phyloP scores from a whole-genome alignment of 2,113 vertebrate genomes.

The Sporophila hypoxantha region DNA sequence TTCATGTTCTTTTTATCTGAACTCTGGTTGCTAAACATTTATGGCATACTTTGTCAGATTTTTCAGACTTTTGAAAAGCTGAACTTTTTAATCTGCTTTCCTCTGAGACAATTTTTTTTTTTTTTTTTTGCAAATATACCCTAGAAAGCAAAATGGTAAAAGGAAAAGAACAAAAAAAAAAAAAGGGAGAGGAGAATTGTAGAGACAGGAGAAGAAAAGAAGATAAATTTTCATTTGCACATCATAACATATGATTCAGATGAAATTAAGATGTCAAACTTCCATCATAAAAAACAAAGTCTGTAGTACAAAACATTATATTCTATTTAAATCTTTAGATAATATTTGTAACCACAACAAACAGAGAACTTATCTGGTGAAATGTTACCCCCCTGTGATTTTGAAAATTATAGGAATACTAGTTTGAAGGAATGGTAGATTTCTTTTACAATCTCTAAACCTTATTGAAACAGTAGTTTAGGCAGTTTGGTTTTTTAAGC shows the following conservation, averaged over 20 bases:
- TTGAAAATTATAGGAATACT: background rate
- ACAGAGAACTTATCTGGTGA: background rate
- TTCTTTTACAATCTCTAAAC: background rate
- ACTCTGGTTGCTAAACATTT: background rate
- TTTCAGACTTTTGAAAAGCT: background rate
- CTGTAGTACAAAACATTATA: background rate
- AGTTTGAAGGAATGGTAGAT: background rate
- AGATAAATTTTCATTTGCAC: background rate
- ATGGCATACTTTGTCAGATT: background rate
- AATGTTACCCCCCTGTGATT: background rate
- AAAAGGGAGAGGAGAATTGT: accelerated
- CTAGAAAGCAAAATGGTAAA: background rate
- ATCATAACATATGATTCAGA: background rate
- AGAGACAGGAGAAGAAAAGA: background rate
- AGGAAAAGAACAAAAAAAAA: background rate
- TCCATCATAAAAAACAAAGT: background rate
- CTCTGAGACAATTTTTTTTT: background rate
- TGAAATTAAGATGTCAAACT: background rate
- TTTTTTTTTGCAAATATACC: background rate
- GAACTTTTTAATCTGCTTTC: background rate
- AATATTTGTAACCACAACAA: background rate
- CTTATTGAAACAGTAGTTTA: background rate
- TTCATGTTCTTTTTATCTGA: background rate
- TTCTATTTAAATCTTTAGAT: background rate
- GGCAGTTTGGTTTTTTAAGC: background rate